Base-by-base conservation (phyloP, 2,888 invertebrate species). In the Ichneumon xanthorius region DNA sequence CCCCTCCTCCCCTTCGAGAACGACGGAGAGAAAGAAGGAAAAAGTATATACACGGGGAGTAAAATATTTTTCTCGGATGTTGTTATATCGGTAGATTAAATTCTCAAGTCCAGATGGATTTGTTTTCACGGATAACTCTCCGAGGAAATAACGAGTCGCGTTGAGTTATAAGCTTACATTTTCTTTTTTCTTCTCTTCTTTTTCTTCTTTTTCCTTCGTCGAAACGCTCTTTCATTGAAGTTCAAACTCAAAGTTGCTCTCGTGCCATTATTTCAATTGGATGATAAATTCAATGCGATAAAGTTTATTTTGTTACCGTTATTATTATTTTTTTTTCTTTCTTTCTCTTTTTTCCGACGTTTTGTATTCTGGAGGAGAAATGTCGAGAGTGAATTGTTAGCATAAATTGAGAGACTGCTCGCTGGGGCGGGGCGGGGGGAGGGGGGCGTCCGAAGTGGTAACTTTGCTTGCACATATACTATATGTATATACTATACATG, bases 381-480 rank as follows among this genome's bases (percentile, higher is more conserved):
- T 6, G 50, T 76, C 19, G 75, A n/a, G 75, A 63, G 75, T 63
- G 63, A 76, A 76, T 76, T 76, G 48, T 76, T 48, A 76, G 19
- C 48, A 61, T 30, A 75, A 50, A 76, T 65, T 14, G 61, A 61
- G 30, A 76, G 33, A 7, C 4, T 22, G 19, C 6, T 26, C 37
- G 58, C 11, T 9, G 26, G 26, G 37, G 37, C 9, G 9, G 37
- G 37, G 9, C 0, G 37, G 1, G 37, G 2, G 9, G 37, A 14
- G 33, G 53, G 73, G 63, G 30, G 58, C 22, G 16, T 26, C 11
- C 40, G 63, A 75, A 33, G 63, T 63, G 50, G 63, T 33, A 75
- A 75, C 50, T 75, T 50, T 4, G 50, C 19, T 50, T 48, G 37
- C 37, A 9, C 7, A 37, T 37, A 37, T 37, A 37, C 6, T 4